Base-by-base conservation (phyloP, 35 echinoderm and acorn worm species). In the Chiridota heheva region DNA sequence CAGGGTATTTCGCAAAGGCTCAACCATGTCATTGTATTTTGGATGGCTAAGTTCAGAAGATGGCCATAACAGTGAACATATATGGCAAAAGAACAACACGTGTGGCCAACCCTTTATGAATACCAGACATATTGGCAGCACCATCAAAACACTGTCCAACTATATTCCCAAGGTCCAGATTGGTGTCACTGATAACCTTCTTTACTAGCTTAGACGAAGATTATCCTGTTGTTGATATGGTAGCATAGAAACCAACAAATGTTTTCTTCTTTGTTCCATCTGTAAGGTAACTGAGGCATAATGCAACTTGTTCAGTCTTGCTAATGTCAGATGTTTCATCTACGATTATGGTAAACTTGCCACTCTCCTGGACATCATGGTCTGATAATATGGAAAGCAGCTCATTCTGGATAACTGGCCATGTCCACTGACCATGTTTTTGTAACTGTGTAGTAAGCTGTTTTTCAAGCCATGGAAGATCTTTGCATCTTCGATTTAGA, bases 281-380 rank as follows among this genome's bases (percentile, higher is more conserved):
- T 1, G 32, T 17, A 35, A 67, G 18, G 28, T 30, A 67, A 28
- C 63, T 67, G 4, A 5, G 18, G 63, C 63, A 67, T 22, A 67
- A 17, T 4, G 63, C 42, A 4, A 72, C 69, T 26, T 72, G 69
- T 26, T 72, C 35, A 5, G 47, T 18, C 24, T 31, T 42, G n/a
- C 69, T 72, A 26, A 72, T 72, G 40, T 72, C 2, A 44, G 69
- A 43, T 15, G 69, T 72, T 26, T 72, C 69, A 32, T 72, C 69
- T 8, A 43, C 20, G 37, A 72, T 72, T 6, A 72, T 18, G 8
- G 6, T 43, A 43, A 44, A 72, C 22, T 72, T 47, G 3, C n/a
- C 69, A 31, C 65, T 69, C 25, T 20, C 39, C 4, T 43, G 4
- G 24, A 72, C 40, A 5, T 72, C 38, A 4, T 72, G 12, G 4